Conservation (phyloP, 2,797 vertebrate species). For the Trachops cirrhosus region DNA sequence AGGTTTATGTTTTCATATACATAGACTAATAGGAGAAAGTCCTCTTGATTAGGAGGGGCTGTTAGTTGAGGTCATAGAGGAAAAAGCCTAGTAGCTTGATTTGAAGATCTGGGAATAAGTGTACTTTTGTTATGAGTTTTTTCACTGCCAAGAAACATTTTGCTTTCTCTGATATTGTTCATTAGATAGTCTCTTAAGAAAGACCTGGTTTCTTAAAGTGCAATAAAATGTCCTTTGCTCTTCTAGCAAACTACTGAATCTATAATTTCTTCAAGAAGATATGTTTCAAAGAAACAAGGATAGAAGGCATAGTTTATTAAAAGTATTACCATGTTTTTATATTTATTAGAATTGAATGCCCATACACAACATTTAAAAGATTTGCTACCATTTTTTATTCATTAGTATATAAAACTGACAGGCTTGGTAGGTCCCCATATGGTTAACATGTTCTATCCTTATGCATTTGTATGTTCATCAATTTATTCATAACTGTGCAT, state of each 20-base stretch:
- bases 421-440: background rate
- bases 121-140: background rate
- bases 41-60: background rate
- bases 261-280: background rate
- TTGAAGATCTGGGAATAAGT: background rate
- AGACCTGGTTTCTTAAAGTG: background rate
- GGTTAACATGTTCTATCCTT: background rate
- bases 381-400: background rate
- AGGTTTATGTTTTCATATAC: background rate
- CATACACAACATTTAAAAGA: background rate
- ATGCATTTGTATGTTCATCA: background rate
- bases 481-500: conserved; percentile 18
- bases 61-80: background rate
- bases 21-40: background rate
- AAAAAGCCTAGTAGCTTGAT: background rate
- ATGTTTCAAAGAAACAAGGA: background rate
- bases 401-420: background rate
- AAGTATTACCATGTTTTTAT: background rate
- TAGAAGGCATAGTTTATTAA: background rate
- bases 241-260: background rate
- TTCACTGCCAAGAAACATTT: background rate
- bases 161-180: background rate
- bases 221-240: background rate
- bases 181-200: background rate
- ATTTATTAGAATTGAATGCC: background rate